Percentiles rank a stretch among this genome's conserved stretches.
phyloP scores from a whole-genome alignment of 2,888 invertebrate genomes.

The Acanthococcus lagerstroemiae region DNA sequence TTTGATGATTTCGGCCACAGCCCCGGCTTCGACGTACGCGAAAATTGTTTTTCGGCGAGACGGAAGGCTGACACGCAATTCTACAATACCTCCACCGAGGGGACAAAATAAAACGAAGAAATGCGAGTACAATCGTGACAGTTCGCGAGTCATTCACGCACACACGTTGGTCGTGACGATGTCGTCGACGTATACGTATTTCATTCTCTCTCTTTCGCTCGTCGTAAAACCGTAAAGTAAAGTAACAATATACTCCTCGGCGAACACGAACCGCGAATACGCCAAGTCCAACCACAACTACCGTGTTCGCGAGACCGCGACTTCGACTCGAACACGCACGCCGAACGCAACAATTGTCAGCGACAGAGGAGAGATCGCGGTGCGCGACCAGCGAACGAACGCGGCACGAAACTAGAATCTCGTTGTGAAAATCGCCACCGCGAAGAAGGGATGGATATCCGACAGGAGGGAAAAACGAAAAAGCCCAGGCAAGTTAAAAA shows the following conservation, averaged over 20 bases:
- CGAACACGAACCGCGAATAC: too few relatives aligned
- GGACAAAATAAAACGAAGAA: background rate
- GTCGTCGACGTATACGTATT: too few relatives aligned
- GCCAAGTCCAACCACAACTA: too few relatives aligned
- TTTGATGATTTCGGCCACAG: too few relatives aligned
- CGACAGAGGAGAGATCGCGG: conserved; percentile 7
- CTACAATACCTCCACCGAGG: background rate
- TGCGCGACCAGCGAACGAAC: background rate
- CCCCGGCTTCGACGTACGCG: too few relatives aligned
- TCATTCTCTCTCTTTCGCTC: too few relatives aligned
- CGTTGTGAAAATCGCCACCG: background rate
- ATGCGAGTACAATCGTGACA: background rate
- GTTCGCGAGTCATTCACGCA: background rate
- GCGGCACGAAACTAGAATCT: background rate
- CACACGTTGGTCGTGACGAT: too few relatives aligned
- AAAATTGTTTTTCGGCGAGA: background rate
- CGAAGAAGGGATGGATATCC: background rate
- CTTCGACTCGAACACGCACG: conserved; percentile 8
- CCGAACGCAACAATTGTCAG: conserved; percentile 25
- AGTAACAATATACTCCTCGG: too few relatives aligned
- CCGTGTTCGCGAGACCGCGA: background rate
- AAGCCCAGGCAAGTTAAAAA: too few relatives aligned
- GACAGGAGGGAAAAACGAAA: background rate
- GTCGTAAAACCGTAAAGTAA: too few relatives aligned
- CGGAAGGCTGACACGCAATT: background rate